Percentiles rank a stretch among this genome's conserved stretches.
These are phyloP conservation scores for Gephyroberyx darwinii DNA, from an alignment of 2,797 vertebrate species.

Conservation along the genomic window DNA sequence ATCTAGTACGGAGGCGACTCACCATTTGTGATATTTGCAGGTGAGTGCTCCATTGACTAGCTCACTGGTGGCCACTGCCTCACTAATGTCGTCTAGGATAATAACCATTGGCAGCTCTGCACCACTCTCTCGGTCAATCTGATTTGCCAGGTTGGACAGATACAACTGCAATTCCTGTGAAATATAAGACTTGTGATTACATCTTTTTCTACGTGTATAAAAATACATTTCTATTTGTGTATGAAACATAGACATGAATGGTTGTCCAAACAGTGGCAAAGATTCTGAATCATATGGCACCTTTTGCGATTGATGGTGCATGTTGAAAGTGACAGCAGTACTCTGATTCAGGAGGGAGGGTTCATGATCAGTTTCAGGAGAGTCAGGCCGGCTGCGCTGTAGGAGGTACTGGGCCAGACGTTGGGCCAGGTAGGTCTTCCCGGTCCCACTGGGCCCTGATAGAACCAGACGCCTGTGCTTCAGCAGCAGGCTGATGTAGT, in stretches of 20 bases:
- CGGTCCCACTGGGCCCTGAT: constrained; percentile 94
- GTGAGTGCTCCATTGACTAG: constrained; percentile 94
- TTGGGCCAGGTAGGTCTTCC: constrained; percentile 94
- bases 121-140: constrained; percentile 91
- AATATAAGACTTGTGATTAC: neutral
- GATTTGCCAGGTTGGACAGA: constrained; percentile 93
- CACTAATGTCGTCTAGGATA: constrained; percentile 92
- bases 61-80: constrained; percentile 89
- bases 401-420: constrained; percentile 92
- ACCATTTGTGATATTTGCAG: constrained; percentile 99
- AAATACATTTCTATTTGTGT: neutral
- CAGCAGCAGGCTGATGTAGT: constrained; percentile 94
- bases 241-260: neutral
- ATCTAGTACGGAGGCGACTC: constrained; percentile 57
- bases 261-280: neutral
- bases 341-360: constrained; percentile 41
- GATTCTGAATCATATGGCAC: constrained; percentile 59
- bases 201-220: neutral
- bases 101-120: constrained; percentile 92
- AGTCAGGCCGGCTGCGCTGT: constrained; percentile 86
- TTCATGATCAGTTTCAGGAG: constrained; percentile 76
- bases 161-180: constrained; percentile 93
- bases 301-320: constrained; percentile 97
- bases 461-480: constrained; percentile 94
- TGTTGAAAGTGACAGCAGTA: constrained; percentile 90